phyloP scores from a whole-genome alignment of 2,113 vertebrate genomes.

The Oncorhynchus nerka region DNA sequence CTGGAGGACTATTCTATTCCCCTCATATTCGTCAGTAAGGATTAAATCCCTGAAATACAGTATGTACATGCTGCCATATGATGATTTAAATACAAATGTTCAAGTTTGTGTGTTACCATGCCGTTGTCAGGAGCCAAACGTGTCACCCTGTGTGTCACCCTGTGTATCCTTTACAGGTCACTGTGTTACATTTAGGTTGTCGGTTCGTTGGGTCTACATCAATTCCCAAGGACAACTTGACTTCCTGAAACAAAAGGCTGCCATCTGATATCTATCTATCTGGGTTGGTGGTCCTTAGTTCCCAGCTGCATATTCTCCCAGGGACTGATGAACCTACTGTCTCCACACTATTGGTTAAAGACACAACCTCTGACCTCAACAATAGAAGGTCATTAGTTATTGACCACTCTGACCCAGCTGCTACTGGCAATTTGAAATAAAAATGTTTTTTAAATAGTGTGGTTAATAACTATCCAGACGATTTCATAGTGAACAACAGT shows the following conservation, averaged over 20 bases:
- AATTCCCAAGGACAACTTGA: background rate
- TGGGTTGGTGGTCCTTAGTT: background rate
- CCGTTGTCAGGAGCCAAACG: too few species aligned
- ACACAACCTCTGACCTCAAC: background rate
- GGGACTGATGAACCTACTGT: background rate
- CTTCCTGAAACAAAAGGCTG: background rate
- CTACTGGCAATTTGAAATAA: background rate
- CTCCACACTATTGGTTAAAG: background rate
- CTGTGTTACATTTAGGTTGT: background rate
- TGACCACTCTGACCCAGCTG: background rate
- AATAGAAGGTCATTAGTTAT: background rate
- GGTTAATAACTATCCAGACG: background rate
- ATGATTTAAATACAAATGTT: too few species aligned
- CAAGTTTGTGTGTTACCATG: too few species aligned
- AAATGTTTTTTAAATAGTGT: too few species aligned
- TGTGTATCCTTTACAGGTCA: too few species aligned
- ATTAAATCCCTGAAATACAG: too few species aligned
- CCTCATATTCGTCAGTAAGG: too few species aligned
- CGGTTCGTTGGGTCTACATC: background rate
- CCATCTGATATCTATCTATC: too few species aligned
- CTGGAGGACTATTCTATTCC: too few species aligned
- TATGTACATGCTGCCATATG: too few species aligned
- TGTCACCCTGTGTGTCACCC: too few species aligned
- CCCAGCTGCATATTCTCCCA: background rate
- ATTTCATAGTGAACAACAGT: background rate